A percentile compares a stretch with the other conserved stretches of the same genome.
phyloP scores from a whole-genome alignment of 2,888 invertebrate genomes.

The Pandemis cinnamomeana region DNA sequence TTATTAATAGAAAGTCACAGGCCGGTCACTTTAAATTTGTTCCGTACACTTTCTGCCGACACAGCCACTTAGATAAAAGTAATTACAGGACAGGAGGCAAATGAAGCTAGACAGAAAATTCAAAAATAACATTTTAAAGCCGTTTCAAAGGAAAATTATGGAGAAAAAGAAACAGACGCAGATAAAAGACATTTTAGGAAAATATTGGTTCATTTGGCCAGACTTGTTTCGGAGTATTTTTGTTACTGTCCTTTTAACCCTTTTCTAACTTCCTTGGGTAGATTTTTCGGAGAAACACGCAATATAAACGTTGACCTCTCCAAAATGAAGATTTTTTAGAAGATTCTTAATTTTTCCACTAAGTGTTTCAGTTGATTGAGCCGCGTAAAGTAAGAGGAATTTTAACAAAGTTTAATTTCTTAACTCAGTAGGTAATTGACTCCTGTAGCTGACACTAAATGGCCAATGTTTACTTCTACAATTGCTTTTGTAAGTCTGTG shows the following conservation, averaged over 20 bases:
- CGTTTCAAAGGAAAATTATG: conserved; percentile 11
- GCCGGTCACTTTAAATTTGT: neutral
- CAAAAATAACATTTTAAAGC: conserved; percentile 52
- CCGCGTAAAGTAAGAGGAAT: no score
- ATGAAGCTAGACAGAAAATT: conserved; percentile 47
- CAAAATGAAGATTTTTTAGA: neutral
- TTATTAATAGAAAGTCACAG: no score
- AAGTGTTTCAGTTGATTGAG: no score
- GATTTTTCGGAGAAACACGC: neutral
- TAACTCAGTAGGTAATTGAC: no score
- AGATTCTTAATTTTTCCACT: no score
- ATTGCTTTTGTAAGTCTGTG: no score
- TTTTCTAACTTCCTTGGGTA: neutral
- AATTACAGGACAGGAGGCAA: conserved; percentile 52
- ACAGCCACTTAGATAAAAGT: conserved; percentile 52
- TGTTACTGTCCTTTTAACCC: neutral
- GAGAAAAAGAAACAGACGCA: neutral
- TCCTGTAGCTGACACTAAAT: no score
- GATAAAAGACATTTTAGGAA: conserved; percentile 8
- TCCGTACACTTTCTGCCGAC: conserved; percentile 45
- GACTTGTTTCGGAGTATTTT: neutral
- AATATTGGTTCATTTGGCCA: neutral
- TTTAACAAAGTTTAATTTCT: no score
- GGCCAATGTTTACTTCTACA: no score
- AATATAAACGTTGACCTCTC: neutral